phyloP scores from a whole-genome alignment of 2,888 invertebrate species.

The Hirtodrosophila histrioides region DNA sequence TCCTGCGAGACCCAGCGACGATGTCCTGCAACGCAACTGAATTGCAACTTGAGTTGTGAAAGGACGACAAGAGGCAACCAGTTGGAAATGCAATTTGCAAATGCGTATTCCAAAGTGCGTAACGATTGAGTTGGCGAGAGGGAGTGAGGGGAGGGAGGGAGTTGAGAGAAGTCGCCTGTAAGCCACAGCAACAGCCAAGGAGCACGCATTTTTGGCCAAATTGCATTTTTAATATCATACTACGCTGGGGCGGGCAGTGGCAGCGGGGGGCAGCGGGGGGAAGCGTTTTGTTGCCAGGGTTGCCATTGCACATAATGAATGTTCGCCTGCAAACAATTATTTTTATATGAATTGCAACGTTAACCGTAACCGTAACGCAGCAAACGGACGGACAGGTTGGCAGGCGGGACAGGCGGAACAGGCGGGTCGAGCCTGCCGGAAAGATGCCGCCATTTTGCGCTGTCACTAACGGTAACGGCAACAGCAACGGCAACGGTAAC shows the following conservation, averaged over 20 bases:
- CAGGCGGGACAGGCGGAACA: conserved; percentile 15
- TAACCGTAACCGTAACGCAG: conserved; percentile 39
- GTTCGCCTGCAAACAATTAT: conserved; percentile 70
- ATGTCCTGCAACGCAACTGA: conserved; percentile 30
- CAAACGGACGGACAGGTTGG: neutral
- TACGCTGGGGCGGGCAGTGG: conserved; percentile 8
- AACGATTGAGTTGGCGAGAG: conserved; percentile 21
- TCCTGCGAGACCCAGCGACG: conserved; percentile 8
- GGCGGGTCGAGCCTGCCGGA: conserved; percentile 11
- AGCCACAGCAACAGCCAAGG: conserved; percentile 23
- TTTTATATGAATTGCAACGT: conserved; percentile 71
- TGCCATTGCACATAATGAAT: conserved; percentile 67
- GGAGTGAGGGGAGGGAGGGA: neutral
- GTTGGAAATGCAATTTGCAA: conserved; percentile 69
- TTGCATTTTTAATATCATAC: conserved; percentile 76
- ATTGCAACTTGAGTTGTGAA: conserved; percentile 53
- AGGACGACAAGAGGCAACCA: conserved; percentile 41
- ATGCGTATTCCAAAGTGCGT: conserved; percentile 63
- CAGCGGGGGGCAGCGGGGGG: conserved; percentile 1
- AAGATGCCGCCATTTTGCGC: conserved; percentile 46
- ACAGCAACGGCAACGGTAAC: conserved; percentile 33
- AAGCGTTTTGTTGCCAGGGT: conserved; percentile 36
- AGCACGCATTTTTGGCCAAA: conserved; percentile 52
- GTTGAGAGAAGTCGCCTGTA: neutral
- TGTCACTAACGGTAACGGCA: conserved; percentile 70